Percentiles rank a stretch among this genome's conserved stretches.
Conservation (phyloP, 2,113 vertebrate species). For the Sceloporus tristichus region DNA sequence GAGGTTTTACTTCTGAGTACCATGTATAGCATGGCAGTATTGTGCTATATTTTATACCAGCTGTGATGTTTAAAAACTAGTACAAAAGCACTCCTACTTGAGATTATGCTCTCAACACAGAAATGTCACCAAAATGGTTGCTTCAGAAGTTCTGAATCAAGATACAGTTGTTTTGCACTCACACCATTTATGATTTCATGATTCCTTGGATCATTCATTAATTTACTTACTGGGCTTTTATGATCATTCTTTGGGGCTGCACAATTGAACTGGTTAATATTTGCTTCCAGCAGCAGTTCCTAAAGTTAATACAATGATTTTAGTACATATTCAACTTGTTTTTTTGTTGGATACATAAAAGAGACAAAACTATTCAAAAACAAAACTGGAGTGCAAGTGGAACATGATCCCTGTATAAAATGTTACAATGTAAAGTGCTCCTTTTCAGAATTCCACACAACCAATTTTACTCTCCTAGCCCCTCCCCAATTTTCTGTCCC, state of each 20-base stretch:
- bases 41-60: neutral
- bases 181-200: neutral
- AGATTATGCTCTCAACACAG: constrained; percentile 20
- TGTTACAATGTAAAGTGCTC: neutral
- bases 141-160: neutral
- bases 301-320: constrained; percentile 55
- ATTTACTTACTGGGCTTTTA: constrained; percentile 65
- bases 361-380: neutral
- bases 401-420: neutral
- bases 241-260: constrained; percentile 78
- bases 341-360: neutral
- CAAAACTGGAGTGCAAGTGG: neutral
- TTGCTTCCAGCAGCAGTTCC: constrained; percentile 83
- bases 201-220: neutral
- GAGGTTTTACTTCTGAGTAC: neutral
- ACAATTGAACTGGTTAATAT: constrained; percentile 79
- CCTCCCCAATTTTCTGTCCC: neutral
- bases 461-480: neutral
- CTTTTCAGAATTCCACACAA: neutral
- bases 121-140: neutral
- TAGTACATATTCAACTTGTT: constrained; percentile 7
- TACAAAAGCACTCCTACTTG: neutral
- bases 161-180: constrained; percentile 22
- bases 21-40: no score
- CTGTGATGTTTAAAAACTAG: neutral